Evolutionary conservation across 2,888 invertebrate genomes (phyloP), one percentile per base, ranked within the genome.

Genomic region (Trimorus sp.): DNA sequence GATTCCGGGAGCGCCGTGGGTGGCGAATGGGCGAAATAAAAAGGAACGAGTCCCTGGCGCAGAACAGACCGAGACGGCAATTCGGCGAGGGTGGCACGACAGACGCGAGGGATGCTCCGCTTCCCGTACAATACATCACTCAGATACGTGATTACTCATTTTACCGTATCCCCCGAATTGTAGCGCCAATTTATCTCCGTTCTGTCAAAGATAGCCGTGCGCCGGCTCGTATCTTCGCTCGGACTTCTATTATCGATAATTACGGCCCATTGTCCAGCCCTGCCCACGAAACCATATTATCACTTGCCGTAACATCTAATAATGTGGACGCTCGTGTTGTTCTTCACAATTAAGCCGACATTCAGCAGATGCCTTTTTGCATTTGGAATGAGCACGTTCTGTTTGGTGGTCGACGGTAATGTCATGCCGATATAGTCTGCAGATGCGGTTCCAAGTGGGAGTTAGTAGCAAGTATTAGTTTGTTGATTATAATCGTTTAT

Each of bases 21-120:
- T 88, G 89, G 89, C 86, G 86, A 85, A 87, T 85, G 66, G 45
- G 75, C 7, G 86, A 85, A 87, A 87, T 84, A 86, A 87, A 84
- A 85, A 83, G 84, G 84, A 82, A 81, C 60, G 51, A 65, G 76
- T 68, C 76, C 84, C 84, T 83, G 83, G 82, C 73, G 62, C 65
- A 60, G 60, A 74, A 49, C 68, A 42, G 36, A 58, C 65, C 42
- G 58, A 66, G 63, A 66, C 56, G 54, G 36, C 38, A 66, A 58
- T 63, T 66, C 48, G 37, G 53, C 63, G 62, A 69, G 79, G 74
- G 68, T 69, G 79, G 63, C 59, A 15, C 66, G 49, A 36, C 66
- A 71, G 68, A 79, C 68, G 54, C 62, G 62, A 71, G 75, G 75
- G 79, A 56, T 53, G 62, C 42, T 53, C 63, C 65, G 49, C 59